A percentile compares a stretch with the other conserved stretches of the same genome.
Evolutionary conservation across 2,888 invertebrate genomes (phyloP).

Genomic region (Operophtera brumata): DNA sequence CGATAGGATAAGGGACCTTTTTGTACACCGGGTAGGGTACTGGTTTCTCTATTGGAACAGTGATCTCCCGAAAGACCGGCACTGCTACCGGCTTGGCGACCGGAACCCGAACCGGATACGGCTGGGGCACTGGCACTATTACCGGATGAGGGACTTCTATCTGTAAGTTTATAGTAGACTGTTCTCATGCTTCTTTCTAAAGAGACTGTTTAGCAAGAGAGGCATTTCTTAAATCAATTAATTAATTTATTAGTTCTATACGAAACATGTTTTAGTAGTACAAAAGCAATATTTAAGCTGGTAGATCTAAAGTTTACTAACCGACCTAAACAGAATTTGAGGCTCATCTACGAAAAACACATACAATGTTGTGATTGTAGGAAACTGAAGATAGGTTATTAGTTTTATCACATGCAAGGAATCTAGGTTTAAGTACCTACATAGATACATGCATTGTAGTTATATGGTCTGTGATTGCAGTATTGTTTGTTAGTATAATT

Average conservation of each 20-base stretch:
- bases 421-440: too few species aligned
- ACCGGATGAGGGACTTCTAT: conserved; percentile 88
- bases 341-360: too few species aligned
- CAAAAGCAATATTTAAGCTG: too few species aligned
- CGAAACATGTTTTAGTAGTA: too few species aligned
- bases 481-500: conserved; percentile 7
- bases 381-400: too few species aligned
- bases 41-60: conserved; percentile 80
- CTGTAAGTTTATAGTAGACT: conserved; percentile 62
- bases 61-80: conserved; percentile 82
- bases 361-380: too few species aligned
- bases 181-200: conserved; percentile 13
- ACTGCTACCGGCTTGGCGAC: conserved; percentile 86
- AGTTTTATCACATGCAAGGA: too few species aligned
- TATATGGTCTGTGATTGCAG: too few species aligned
- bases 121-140: conserved; percentile 87
- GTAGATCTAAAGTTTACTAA: too few species aligned
- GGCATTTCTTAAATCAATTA: not conserved
- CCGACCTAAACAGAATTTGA: too few species aligned
- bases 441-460: too few species aligned
- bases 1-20: conserved; percentile 85
- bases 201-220: not conserved
- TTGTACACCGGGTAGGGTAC: conserved; percentile 87
- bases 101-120: conserved; percentile 87
- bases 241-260: too few species aligned